These are phyloP conservation scores for Hymenochirus boettgeri DNA, from an alignment of 2,113 vertebrate genomes.

Conservation along the genomic window DNA sequence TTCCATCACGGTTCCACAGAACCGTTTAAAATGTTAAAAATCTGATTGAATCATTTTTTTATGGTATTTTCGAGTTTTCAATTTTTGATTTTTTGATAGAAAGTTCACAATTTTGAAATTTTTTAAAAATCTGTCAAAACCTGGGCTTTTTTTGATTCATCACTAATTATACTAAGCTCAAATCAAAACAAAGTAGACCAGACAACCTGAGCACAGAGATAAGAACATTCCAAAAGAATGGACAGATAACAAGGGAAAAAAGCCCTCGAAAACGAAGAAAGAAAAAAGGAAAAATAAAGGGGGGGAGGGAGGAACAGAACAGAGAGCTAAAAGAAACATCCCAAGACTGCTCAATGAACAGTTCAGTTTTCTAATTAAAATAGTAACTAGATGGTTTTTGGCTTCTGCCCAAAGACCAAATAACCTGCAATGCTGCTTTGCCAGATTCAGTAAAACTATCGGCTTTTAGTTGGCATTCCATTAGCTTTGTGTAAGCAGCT, in stretches of 20 bases:
- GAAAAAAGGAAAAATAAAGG: neutral
- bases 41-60: too few species aligned
- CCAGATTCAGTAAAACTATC: neutral
- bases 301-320: constrained; percentile 1
- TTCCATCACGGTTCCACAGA: too few species aligned
- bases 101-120: too few species aligned
- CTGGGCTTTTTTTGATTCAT: too few species aligned
- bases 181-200: constrained; percentile 16
- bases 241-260: constrained; percentile 28
- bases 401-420: constrained; percentile 19
- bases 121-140: too few species aligned
- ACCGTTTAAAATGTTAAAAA: too few species aligned
- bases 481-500: constrained; percentile 20
- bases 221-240: constrained; percentile 27
- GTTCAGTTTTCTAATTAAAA: constrained; percentile 31
- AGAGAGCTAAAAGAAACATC: constrained; percentile 4
- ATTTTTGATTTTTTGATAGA: too few species aligned
- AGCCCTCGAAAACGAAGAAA: neutral
- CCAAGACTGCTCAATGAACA: neutral
- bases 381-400: constrained; percentile 26
- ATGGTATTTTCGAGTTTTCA: too few species aligned
- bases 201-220: constrained; percentile 36
- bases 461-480: constrained; percentile 17
- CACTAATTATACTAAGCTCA: too few species aligned
- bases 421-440: constrained; percentile 24